These are phyloP conservation scores for Heliconius sara DNA, from an alignment of 2,888 invertebrate genomes.

Conservation along the genomic window DNA sequence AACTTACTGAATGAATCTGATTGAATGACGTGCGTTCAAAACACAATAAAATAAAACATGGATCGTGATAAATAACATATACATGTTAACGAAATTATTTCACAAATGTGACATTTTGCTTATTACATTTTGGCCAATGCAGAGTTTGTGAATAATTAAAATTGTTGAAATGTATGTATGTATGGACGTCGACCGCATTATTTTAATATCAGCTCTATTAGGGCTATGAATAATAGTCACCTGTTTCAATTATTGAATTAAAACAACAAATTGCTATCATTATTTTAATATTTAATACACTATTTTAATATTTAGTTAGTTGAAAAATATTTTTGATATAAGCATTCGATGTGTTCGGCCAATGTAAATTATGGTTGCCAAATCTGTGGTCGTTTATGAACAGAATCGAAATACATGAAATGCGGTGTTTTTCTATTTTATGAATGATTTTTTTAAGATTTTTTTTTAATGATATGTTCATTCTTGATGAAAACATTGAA, in stretches of 20 bases:
- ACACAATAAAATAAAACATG: constrained; percentile 13
- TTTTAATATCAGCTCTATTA: constrained; percentile 46
- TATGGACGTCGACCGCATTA: constrained; percentile 45
- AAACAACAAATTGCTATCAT: constrained; percentile 36
- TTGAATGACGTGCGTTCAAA: background rate
- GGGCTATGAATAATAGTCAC: constrained; percentile 43
- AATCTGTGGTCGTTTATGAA: background rate
- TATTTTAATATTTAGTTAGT: background rate
- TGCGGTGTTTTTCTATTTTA: background rate
- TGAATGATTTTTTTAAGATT: no score
- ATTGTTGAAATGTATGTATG: constrained; percentile 47
- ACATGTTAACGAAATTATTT: constrained; percentile 47
- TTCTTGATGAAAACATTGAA: no score
- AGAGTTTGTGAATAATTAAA: constrained; percentile 47
- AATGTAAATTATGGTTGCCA: background rate
- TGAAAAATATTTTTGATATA: constrained; percentile 10
- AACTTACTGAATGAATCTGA: no score
- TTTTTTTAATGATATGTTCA: no score
- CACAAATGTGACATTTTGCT: constrained; percentile 48
- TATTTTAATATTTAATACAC: constrained; percentile 25
- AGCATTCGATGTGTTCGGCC: background rate
- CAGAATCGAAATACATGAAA: background rate
- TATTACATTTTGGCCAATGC: constrained; percentile 47
- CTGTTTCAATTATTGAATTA: constrained; percentile 43
- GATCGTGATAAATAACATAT: constrained; percentile 41